phyloP scores from a whole-genome alignment of 2,797 vertebrate genomes.

The Anas capensis region DNA sequence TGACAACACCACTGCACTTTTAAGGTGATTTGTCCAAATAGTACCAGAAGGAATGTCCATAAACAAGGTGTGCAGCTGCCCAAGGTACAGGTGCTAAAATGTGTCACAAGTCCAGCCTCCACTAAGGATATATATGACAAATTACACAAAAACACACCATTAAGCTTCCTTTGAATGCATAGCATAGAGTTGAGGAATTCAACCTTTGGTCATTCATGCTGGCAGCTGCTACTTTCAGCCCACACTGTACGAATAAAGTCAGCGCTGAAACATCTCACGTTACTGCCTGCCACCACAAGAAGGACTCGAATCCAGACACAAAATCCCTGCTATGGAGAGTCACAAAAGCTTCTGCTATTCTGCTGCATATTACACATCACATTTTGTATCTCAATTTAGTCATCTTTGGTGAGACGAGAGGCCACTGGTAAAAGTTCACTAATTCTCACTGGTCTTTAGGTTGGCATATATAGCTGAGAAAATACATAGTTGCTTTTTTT shows the following conservation, averaged over 20 bases:
- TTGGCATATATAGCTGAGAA: slow-evolving; percentile 18
- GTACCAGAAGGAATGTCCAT: not conserved
- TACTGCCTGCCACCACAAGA: not conserved
- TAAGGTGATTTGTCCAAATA: not conserved
- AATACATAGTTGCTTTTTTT: not conserved
- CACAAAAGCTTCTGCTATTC: not conserved
- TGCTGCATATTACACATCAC: not conserved
- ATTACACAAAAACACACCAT: not conserved
- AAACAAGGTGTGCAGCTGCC: not conserved
- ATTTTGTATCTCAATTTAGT: slow-evolving; percentile 13
- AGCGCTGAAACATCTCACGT: not conserved
- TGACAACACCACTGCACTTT: not conserved
- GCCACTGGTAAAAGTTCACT: not conserved
- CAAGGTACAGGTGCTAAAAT: not conserved
- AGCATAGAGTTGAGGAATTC: not conserved
- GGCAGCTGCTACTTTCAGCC: not conserved
- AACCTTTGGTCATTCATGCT: not conserved
- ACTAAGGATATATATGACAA: not conserved
- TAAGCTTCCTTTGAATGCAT: not conserved
- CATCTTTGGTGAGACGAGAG: not conserved
- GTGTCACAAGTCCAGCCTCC: not conserved
- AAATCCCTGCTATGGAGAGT: not conserved
- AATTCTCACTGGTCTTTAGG: not conserved
- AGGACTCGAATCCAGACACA: not conserved
- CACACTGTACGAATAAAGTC: not conserved